These are phyloP conservation scores for Paraescarpia echinospica DNA, from an alignment of 1,140 invertebrate species.

Conservation along the genomic window DNA sequence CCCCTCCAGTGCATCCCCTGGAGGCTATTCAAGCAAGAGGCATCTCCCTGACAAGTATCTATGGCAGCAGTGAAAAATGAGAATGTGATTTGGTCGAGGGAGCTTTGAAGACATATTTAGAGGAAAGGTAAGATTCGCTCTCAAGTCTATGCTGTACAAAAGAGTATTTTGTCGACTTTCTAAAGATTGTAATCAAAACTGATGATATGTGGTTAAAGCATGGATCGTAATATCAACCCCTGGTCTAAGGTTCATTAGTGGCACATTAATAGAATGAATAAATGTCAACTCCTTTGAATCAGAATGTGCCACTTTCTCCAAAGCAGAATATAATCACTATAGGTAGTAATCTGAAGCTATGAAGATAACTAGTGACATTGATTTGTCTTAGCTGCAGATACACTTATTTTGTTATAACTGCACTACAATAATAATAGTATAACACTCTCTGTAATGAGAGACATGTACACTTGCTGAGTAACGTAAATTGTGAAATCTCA, in stretches of 20 bases:
- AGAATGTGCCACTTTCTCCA: not conserved
- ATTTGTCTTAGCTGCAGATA: not conserved
- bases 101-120: not conserved
- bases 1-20: not conserved
- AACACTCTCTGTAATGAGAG: not conserved
- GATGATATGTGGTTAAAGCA: not conserved
- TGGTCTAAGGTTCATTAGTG: not conserved
- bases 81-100: not conserved
- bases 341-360: not conserved
- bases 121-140: not conserved
- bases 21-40: not conserved
- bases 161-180: not conserved
- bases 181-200: conserved; percentile 2
- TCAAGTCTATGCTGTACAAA: not conserved
- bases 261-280: not conserved
- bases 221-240: not conserved
- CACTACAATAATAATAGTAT: not conserved
- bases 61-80: not conserved
- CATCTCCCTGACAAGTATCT: not conserved
- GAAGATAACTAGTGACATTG: not conserved
- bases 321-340: not conserved
- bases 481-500: not conserved
- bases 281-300: not conserved
- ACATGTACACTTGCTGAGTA: not conserved
- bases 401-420: not conserved